Evolutionary conservation across 2,797 vertebrate species (phyloP), one percentile per base, ranked within the genome.

Genomic region (Carapus acus): DNA sequence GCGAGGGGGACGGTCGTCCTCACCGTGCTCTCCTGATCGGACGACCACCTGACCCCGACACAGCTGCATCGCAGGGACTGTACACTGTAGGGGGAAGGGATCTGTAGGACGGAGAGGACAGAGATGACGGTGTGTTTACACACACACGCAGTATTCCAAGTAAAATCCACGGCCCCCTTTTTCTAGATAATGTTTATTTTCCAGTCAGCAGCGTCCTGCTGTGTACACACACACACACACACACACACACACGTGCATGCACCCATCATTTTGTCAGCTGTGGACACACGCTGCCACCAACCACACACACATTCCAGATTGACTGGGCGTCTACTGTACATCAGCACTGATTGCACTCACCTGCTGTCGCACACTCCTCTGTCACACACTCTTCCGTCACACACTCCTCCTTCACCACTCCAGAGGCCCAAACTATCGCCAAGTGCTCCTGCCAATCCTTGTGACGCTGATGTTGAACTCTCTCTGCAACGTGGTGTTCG

Each of bases 1-100:
- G 92, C 91, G 49, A 93, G 90, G 65, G 94, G 92, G 69, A 85
- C 86, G 1, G 90, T 96, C 43, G 91, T 92, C 21, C 73, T 96
- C 45, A 91, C 90, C 24, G 86, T 97, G 9, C 85, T 97, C 50
- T 93, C 92, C 0, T 94, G 72, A 81, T n/a, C n/a, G n/a, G 81
- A 87, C 38, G 14, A 4, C 34, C n/a, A n/a, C 11, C 11, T 33
- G 8, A 33, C 6, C 9, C 31, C 9, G 31, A 33, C 31, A 33
- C 31, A 33, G n/a, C n/a, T n/a, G n/a, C n/a, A n/a, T n/a, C n/a
- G n/a, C n/a, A n/a, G n/a, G n/a, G n/a, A n/a, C n/a, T n/a, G n/a
- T n/a, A n/a, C n/a, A n/a, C n/a, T n/a, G n/a, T n/a, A n/a, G n/a
- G n/a, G n/a, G n/a, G n/a, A n/a, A n/a, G n/a, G n/a, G n/a, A n/a